Evolutionary conservation across 2,888 invertebrate species (phyloP).

Genomic region (Cheiracanthium punctorium): DNA sequence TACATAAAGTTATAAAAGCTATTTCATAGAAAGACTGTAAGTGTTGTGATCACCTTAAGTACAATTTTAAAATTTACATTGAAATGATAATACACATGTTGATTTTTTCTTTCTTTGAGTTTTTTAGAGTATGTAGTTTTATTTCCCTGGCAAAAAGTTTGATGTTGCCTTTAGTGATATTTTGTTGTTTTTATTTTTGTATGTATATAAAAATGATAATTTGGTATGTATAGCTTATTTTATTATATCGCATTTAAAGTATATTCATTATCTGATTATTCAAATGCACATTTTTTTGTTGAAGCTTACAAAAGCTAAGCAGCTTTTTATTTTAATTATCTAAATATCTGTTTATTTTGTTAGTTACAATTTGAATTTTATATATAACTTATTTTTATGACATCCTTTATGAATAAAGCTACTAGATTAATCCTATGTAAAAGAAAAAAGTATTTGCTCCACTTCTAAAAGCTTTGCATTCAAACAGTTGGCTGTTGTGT

Average conservation of each 20-base stretch:
- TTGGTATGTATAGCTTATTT: conserved; percentile 14
- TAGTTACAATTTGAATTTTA: conserved; percentile 20
- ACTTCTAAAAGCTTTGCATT: background rate
- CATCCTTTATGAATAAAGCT: background rate
- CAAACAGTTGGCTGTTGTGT: background rate
- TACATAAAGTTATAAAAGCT: too few relatives aligned
- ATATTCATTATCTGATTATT: conserved; percentile 13
- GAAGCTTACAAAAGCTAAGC: background rate
- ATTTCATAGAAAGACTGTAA: too few relatives aligned
- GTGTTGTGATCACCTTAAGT: background rate
- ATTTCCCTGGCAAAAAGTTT: background rate
- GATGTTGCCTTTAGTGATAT: conserved; percentile 23
- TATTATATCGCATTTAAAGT: conserved; percentile 14
- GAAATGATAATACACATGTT: background rate
- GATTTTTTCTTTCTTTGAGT: background rate
- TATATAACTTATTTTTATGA: conserved; percentile 11
- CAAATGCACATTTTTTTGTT: conserved; percentile 4
- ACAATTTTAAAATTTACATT: background rate
- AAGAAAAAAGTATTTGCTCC: too few relatives aligned
- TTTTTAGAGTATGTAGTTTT: conserved; percentile 5
- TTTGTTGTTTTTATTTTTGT: conserved; percentile 26
- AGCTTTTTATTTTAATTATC: background rate
- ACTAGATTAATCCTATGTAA: too few relatives aligned
- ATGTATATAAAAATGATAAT: background rate
- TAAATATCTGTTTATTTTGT: conserved; percentile 25